Evolutionary conservation across 2,113 vertebrate genomes (phyloP).

Genomic region (Vulpes ferrilata): DNA sequence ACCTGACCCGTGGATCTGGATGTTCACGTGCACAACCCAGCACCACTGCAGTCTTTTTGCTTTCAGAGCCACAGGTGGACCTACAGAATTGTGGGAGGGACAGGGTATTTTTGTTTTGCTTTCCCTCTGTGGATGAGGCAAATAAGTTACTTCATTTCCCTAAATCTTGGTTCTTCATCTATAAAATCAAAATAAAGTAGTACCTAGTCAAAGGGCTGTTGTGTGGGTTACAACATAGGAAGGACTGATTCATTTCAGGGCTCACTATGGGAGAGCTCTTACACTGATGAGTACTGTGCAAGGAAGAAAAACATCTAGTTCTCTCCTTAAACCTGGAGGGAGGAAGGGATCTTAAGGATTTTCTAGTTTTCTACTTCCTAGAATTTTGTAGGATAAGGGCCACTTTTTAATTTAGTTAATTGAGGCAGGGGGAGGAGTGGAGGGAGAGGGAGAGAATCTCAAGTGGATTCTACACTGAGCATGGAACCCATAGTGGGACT

Average conservation of each 20-base stretch:
- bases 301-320: background rate
- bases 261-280: background rate
- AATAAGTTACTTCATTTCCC: background rate
- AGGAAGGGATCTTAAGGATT: background rate
- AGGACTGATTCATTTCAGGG: background rate
- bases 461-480: background rate
- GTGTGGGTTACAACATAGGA: background rate
- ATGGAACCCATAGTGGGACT: background rate
- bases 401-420: background rate
- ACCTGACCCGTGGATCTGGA: fast-evolving
- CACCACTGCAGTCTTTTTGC: background rate
- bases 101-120: background rate
- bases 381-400: constrained; percentile 12
- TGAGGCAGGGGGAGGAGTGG: background rate
- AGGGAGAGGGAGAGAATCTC: background rate
- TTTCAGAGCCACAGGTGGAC: background rate
- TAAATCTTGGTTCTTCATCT: background rate
- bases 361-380: background rate
- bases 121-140: background rate
- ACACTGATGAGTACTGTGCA: fast-evolving
- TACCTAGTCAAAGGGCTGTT: background rate
- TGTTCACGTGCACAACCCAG: fast-evolving
- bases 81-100: background rate
- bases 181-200: background rate
- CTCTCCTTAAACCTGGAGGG: background rate